Conservation (phyloP, 2,113 vertebrate species). For the Symphodus melops region DNA sequence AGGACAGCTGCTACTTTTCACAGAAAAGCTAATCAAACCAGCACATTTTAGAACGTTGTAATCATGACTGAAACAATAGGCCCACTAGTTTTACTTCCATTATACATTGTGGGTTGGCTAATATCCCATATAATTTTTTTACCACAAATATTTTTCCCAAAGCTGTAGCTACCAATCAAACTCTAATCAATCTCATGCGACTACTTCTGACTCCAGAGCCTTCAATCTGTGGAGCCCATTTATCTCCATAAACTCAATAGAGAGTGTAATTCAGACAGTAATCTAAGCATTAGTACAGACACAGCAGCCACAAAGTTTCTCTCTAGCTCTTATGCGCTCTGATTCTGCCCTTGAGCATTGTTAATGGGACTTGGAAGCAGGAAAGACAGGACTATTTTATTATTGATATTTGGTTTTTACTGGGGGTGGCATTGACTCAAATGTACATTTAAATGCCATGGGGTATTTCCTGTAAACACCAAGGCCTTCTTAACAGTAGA, state of each 20-base stretch:
- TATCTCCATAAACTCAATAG: conserved; percentile 23
- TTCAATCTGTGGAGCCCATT: conserved; percentile 26
- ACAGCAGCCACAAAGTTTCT: conserved; percentile 36
- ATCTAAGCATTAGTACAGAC: conserved; percentile 31
- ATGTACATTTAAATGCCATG: conserved; percentile 19
- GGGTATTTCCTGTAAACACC: conserved; percentile 3
- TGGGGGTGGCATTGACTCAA: neutral
- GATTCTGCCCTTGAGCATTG: conserved; percentile 2
- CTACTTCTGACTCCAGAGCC: neutral
- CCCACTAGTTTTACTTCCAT: neutral
- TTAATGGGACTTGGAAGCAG: conserved; percentile 21
- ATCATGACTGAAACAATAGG: neutral
- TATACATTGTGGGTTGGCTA: neutral
- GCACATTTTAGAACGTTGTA: neutral
- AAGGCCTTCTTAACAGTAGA: neutral
- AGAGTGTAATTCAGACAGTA: conserved; percentile 2
- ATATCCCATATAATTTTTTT: neutral
- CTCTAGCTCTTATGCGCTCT: conserved; percentile 28
- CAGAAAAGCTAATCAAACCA: conserved; percentile 21
- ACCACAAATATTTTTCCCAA: neutral
- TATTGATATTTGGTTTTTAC: conserved; percentile 2
- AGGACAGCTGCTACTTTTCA: conserved; percentile 15
- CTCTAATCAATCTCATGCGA: neutral
- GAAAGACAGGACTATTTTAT: conserved; percentile 15
- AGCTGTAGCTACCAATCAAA: neutral